phyloP scores from a whole-genome alignment of 1,140 invertebrate species.

The Drosophila nikananu region DNA sequence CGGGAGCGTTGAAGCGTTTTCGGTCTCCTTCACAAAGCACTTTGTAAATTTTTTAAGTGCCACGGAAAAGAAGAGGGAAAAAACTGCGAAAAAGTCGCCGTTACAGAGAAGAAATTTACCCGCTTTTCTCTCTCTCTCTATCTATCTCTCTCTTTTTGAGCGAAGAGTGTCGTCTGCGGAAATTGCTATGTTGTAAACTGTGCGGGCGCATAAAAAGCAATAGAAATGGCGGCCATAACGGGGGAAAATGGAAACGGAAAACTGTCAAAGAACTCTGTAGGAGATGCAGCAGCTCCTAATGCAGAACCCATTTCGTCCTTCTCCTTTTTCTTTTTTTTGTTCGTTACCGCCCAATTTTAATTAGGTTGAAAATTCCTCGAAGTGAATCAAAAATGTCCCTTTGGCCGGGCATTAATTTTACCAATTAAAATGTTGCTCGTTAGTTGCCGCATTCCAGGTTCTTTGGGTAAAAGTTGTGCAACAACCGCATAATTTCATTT shows the following conservation, averaged over 20 bases:
- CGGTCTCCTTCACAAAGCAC: constrained; percentile 74
- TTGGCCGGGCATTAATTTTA: constrained; percentile 16
- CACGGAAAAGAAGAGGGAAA: constrained; percentile 47
- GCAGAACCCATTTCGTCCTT: not conserved
- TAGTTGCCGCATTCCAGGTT: constrained; percentile 38
- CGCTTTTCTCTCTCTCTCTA: not conserved
- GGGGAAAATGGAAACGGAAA: constrained; percentile 20
- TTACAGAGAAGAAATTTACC: constrained; percentile 6
- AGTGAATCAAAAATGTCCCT: constrained; percentile 38
- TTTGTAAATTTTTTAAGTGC: constrained; percentile 83
- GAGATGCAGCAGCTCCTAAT: constrained; percentile 30
- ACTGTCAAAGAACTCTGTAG: constrained; percentile 35
- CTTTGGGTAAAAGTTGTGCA: constrained; percentile 22
- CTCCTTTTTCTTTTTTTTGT: not conserved
- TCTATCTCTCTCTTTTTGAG: constrained; percentile 22
- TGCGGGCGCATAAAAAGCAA: constrained; percentile 51
- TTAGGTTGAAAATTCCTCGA: constrained; percentile 44
- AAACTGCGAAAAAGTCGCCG: constrained; percentile 3
- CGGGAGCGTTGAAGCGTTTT: constrained; percentile 62
- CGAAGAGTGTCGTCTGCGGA: constrained; percentile 58
- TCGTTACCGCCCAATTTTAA: constrained; percentile 33
- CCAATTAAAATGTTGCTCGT: constrained; percentile 42
- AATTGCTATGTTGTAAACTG: constrained; percentile 66
- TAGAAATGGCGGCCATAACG: constrained; percentile 52
- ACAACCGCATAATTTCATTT: constrained; percentile 81